Conservation (phyloP, 2,113 vertebrate genomes). For the Macroglossus sobrinus region DNA sequence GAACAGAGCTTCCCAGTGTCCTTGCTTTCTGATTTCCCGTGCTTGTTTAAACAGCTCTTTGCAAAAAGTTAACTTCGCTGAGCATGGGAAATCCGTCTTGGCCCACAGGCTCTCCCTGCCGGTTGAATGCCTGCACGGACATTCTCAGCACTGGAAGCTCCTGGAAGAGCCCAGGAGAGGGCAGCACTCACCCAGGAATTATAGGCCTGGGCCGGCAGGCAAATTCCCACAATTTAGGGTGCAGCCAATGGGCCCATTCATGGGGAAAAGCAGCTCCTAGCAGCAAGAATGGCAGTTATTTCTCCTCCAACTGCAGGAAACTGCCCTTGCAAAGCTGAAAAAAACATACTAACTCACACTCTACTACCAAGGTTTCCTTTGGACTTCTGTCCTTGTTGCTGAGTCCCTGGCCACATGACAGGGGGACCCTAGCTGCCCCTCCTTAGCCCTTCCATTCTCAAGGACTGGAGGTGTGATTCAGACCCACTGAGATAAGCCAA, state of each 20-base stretch:
- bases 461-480: not conserved
- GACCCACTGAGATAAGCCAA: not conserved
- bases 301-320: not conserved
- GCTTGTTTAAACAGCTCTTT: not conserved
- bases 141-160: not conserved
- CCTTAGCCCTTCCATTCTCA: not conserved
- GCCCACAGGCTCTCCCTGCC: constrained; percentile 51
- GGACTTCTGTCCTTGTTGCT: not conserved
- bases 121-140: constrained; percentile 18
- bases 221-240: not conserved
- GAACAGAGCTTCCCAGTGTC: not conserved
- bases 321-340: not conserved
- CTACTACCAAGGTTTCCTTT: not conserved
- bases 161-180: constrained; percentile 58
- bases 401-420: not conserved
- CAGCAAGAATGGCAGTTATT: not conserved
- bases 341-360: too few relatives aligned
- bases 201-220: not conserved
- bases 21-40: not conserved
- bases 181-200: not conserved
- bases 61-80: not conserved
- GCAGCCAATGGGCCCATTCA: not conserved
- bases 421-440: too few relatives aligned
- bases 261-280: not conserved
- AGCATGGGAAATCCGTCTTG: not conserved